These are phyloP conservation scores for Meriones unguiculatus DNA, from an alignment of 2,113 vertebrate species.

Conservation along the genomic window DNA sequence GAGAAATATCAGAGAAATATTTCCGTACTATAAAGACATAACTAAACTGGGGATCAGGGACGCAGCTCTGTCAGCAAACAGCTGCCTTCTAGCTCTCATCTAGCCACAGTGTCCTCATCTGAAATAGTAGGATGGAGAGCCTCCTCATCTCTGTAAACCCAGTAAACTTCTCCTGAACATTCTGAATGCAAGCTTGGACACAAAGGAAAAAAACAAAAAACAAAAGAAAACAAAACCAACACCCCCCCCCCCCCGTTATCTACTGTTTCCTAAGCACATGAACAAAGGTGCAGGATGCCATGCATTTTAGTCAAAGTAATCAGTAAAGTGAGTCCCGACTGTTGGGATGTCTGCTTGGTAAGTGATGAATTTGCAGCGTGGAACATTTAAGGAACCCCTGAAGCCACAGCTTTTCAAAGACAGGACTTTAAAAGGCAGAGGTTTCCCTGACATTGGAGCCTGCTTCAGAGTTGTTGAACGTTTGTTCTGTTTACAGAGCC, in stretches of 20 bases:
- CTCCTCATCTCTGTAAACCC: background rate
- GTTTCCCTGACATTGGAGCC: background rate
- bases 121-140: background rate
- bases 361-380: background rate
- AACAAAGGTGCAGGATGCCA: background rate
- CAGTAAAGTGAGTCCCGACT: background rate
- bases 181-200: background rate
- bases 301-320: background rate
- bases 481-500: background rate
- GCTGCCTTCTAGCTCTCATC: background rate
- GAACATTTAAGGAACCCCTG: background rate
- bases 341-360: background rate
- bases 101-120: background rate
- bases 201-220: background rate
- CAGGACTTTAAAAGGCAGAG: background rate
- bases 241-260: background rate
- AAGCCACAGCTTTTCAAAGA: background rate
- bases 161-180: background rate
- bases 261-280: background rate
- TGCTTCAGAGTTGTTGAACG: background rate
- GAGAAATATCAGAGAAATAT: background rate
- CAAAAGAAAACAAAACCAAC: too few relatives aligned
- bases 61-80: background rate
- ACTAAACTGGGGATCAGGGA: background rate
- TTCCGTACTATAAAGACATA: background rate